phyloP scores from a whole-genome alignment of 1,140 invertebrate genomes.

The Brachionus sp. region DNA sequence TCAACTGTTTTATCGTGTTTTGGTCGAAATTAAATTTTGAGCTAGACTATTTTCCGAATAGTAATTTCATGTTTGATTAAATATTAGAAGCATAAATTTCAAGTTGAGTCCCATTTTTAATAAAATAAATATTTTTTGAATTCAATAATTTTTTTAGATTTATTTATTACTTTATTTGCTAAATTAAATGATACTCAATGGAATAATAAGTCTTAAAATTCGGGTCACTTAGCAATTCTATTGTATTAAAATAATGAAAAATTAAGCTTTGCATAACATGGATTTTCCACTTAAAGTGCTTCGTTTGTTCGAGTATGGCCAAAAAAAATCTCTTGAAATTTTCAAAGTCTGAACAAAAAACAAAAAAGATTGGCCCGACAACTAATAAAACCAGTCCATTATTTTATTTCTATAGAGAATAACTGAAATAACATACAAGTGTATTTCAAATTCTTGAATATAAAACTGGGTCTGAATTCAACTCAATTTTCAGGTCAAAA shows the following conservation, averaged over 20 bases:
- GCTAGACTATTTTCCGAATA: not conserved
- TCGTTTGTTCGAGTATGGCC: not conserved
- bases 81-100: not conserved
- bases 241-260: not conserved
- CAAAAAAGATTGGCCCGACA: not conserved
- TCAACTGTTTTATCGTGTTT: not conserved
- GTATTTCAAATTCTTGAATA: not conserved
- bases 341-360: not conserved
- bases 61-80: not conserved
- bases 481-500: not conserved
- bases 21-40: not conserved
- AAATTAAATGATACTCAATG: not conserved
- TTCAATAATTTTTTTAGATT: not conserved
- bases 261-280: not conserved
- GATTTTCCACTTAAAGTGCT: not conserved
- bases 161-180: not conserved
- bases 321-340: constrained; percentile 2
- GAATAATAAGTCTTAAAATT: not conserved
- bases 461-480: constrained; percentile 7
- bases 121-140: not conserved
- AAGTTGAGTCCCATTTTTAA: not conserved
- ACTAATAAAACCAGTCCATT: not conserved
- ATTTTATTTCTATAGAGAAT: constrained; percentile 8
- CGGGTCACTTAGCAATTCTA: not conserved
- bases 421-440: not conserved